A percentile compares a stretch with the other conserved stretches of the same genome.
Conservation (phyloP, 2,888 invertebrate species). For the Erebia epiphron region DNA sequence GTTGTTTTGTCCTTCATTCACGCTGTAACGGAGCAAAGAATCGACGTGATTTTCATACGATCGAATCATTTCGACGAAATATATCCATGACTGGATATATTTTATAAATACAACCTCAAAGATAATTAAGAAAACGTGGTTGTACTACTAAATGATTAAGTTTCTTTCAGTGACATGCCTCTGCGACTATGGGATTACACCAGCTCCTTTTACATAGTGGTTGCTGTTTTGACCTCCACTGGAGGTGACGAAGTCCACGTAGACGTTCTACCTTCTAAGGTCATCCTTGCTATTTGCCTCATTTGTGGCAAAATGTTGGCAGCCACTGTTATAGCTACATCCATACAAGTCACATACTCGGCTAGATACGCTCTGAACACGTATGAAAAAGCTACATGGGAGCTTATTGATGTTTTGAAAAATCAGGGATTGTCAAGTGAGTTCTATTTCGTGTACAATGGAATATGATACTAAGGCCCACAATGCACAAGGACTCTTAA, state of each 20-base stretch:
- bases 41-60: no score
- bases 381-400: constrained; percentile 62
- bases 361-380: constrained; percentile 64
- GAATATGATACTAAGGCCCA: no score
- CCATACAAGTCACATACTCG: constrained; percentile 68
- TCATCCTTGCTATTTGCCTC: constrained; percentile 58
- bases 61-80: no score
- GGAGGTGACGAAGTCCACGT: constrained; percentile 70
- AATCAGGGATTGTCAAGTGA: constrained; percentile 74
- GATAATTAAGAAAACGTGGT: no score
- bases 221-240: constrained; percentile 61
- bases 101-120: no score
- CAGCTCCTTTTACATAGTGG: constrained; percentile 67
- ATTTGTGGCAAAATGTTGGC: constrained; percentile 72
- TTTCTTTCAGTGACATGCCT: constrained; percentile 54
- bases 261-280: constrained; percentile 52
- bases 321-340: constrained; percentile 64
- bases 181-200: constrained; percentile 67
- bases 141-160: neutral
- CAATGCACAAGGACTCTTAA: no score
- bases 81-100: no score
- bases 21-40: no score
- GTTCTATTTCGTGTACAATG: constrained; percentile 21
- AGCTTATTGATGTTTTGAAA: constrained; percentile 67
- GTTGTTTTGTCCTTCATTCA: no score